These are phyloP conservation scores for Drosophila ustulata DNA, from an alignment of 2,888 invertebrate genomes.

Conservation along the genomic window DNA sequence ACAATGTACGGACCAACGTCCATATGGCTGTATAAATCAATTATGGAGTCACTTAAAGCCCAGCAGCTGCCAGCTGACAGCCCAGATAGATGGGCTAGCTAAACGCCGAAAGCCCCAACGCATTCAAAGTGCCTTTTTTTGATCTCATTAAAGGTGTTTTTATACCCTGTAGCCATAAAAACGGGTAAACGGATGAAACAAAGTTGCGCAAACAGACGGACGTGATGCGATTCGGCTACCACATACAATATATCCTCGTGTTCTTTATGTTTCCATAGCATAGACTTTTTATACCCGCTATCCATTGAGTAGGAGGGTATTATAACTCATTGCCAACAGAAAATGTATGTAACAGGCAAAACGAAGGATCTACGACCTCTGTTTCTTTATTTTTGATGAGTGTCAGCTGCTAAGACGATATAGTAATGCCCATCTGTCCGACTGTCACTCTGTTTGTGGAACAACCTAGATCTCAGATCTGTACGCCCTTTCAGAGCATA, in stretches of 20 bases:
- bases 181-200: constrained; percentile 14
- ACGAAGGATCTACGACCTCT: too few species aligned
- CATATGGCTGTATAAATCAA: constrained; percentile 70
- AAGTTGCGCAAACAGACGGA: constrained; percentile 16
- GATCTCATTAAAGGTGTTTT: constrained; percentile 28
- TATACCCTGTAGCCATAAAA: constrained; percentile 22
- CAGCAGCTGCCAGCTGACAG: constrained; percentile 45
- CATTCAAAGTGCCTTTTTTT: constrained; percentile 27
- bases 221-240: neutral
- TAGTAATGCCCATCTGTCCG: too few species aligned
- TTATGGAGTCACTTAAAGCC: constrained; percentile 52
- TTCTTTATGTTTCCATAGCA: neutral
- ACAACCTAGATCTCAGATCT: too few species aligned
- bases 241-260: neutral
- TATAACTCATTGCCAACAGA: too few species aligned
- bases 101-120: constrained; percentile 16
- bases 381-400: too few species aligned
- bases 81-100: constrained; percentile 15
- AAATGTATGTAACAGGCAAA: too few species aligned
- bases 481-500: too few species aligned
- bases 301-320: too few species aligned
- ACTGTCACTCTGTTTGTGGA: too few species aligned
- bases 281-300: constrained; percentile 1
- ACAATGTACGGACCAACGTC: constrained; percentile 3
- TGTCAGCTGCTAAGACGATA: too few species aligned